Evolutionary conservation across 2,888 invertebrate genomes (phyloP).

Genomic region (Willowsia nigromaculata): DNA sequence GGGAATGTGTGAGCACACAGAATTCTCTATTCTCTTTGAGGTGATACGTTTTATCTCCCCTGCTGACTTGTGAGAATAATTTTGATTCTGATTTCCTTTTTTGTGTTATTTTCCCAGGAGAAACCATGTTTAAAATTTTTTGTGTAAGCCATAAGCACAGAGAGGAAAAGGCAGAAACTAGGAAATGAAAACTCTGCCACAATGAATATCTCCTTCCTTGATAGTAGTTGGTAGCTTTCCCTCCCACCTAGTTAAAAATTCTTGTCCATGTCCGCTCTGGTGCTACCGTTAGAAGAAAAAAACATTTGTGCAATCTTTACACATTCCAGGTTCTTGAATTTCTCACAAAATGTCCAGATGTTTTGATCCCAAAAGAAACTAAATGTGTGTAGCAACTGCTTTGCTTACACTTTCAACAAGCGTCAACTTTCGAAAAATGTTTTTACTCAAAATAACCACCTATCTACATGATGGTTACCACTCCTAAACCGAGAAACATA

Average conservation of each 20-base stretch:
- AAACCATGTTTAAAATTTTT: slow-evolving; percentile 48
- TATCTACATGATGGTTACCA: neutral
- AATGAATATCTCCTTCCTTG: neutral
- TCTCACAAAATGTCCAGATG: slow-evolving; percentile 56
- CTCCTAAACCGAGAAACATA: neutral
- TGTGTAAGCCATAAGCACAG: neutral
- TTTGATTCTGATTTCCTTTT: slow-evolving; percentile 53
- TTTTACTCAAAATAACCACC: neutral
- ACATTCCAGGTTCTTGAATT: slow-evolving; percentile 28
- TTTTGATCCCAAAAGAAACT: slow-evolving; percentile 53
- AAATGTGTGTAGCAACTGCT: neutral
- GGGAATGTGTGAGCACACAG: neutral
- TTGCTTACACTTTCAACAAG: slow-evolving; percentile 3
- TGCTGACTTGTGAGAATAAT: slow-evolving; percentile 62
- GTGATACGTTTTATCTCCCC: slow-evolving; percentile 46
- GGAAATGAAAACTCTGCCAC: slow-evolving; percentile 50
- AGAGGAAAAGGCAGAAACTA: neutral
- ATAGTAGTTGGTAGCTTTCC: neutral
- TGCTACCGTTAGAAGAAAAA: slow-evolving; percentile 52
- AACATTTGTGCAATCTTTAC: slow-evolving; percentile 21
- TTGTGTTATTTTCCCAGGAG: slow-evolving; percentile 60
- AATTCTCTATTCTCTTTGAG: neutral
- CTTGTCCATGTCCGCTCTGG: slow-evolving; percentile 43
- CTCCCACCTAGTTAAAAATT: slow-evolving; percentile 55
- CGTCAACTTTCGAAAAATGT: slow-evolving; percentile 6